Evolutionary conservation across 2,797 vertebrate species (phyloP).

Genomic region (Rhinoraja longicauda): DNA sequence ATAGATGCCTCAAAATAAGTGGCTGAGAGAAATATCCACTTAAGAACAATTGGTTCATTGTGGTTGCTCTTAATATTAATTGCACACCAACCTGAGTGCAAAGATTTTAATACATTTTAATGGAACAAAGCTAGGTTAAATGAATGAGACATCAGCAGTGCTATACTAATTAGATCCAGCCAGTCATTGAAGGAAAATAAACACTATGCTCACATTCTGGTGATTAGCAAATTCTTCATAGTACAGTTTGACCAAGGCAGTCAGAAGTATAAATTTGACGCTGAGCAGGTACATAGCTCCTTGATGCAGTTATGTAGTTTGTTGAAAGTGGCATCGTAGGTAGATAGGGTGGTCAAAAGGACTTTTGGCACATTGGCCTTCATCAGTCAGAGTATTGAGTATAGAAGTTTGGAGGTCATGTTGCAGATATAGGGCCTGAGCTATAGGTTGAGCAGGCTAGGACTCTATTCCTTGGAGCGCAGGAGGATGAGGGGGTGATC

Average conservation of each 20-base stretch:
- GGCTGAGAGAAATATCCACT: neutral
- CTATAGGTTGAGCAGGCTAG: too few species aligned
- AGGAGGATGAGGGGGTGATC: too few species aligned
- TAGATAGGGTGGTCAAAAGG: too few species aligned
- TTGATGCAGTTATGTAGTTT: too few species aligned
- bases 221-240: neutral
- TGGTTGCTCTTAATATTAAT: neutral
- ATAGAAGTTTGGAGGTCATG: too few species aligned
- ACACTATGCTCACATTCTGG: neutral
- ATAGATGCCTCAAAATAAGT: neutral
- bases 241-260: neutral
- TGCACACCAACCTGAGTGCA: constrained; percentile 8
- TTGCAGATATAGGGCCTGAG: too few species aligned
- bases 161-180: neutral
- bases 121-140: neutral
- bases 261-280: neutral
- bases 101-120: constrained; percentile 26
- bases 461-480: too few species aligned
- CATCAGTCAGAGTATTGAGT: too few species aligned
- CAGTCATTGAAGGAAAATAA: neutral
- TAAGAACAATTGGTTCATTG: neutral
- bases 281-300: neutral
- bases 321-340: too few species aligned
- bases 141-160: neutral
- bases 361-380: too few species aligned